Conservation (phyloP, 1,140 invertebrate genomes). For the Euura lappo region DNA sequence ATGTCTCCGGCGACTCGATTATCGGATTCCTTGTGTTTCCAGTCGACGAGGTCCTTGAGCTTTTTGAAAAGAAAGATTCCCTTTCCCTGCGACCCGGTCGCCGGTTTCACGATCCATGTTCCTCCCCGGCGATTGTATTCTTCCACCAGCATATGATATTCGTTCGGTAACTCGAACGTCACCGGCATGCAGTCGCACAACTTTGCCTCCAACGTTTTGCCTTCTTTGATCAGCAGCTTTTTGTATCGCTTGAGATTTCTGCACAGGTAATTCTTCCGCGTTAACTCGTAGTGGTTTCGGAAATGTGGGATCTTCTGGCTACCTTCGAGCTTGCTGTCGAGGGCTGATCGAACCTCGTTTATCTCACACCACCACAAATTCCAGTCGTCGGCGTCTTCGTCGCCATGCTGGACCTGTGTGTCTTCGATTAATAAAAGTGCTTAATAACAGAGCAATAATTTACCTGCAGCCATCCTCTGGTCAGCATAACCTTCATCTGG, state of each 20-base stretch:
- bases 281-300: conserved; percentile 68
- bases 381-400: conserved; percentile 43
- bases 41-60: conserved; percentile 49
- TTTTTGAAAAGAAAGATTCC: conserved; percentile 69
- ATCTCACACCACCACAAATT: conserved; percentile 60
- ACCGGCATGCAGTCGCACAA: conserved; percentile 56
- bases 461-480: conserved; percentile 47
- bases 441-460: background rate
- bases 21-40: conserved; percentile 36
- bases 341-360: conserved; percentile 36
- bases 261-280: conserved; percentile 66
- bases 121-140: conserved; percentile 64
- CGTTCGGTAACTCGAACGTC: conserved; percentile 57
- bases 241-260: conserved; percentile 66
- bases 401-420: conserved; percentile 21
- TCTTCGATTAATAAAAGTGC: background rate
- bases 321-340: conserved; percentile 38
- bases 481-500: conserved; percentile 40
- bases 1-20: conserved; percentile 18
- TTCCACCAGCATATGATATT: conserved; percentile 62
- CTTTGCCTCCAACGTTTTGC: conserved; percentile 45
- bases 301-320: conserved; percentile 55
- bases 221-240: conserved; percentile 38
- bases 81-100: conserved; percentile 56
- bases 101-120: conserved; percentile 71